Evolutionary conservation across 2,113 vertebrate genomes (phyloP).

Genomic region (Rissa tridactyla): DNA sequence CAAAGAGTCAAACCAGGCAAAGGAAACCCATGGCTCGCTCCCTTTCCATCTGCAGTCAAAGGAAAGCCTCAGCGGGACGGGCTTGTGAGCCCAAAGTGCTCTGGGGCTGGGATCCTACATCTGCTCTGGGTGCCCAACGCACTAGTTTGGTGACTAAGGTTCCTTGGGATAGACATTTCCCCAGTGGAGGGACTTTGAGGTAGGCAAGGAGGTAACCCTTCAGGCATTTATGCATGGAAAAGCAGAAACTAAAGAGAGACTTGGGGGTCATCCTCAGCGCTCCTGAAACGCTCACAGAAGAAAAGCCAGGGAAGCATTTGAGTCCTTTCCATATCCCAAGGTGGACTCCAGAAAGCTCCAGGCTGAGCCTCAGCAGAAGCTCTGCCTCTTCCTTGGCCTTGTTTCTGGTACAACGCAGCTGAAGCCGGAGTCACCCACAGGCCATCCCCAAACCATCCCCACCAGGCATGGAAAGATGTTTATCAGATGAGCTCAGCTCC

Average conservation of each 20-base stretch:
- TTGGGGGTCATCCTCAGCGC: neutral
- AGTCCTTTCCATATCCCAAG: neutral
- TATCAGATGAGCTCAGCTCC: neutral
- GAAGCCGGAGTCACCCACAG: neutral
- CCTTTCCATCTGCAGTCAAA: neutral
- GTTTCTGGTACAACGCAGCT: neutral
- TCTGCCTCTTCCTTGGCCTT: neutral
- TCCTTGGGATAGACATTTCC: neutral
- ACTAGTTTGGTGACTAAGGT: neutral
- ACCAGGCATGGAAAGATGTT: neutral
- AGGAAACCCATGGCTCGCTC: neutral
- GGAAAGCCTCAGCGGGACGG: accelerated
- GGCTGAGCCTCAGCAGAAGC: neutral
- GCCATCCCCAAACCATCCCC: neutral
- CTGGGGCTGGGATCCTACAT: neutral
- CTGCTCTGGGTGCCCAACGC: neutral
- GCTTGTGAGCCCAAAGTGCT: neutral
- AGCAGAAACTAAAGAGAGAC: neutral
- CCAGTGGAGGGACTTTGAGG: neutral
- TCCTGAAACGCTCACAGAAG: neutral
- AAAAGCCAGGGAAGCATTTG: neutral
- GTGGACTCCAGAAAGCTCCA: neutral
- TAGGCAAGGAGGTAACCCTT: neutral
- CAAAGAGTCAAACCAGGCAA: neutral
- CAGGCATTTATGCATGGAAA: neutral